Percentiles rank a stretch among this genome's conserved stretches.
These are phyloP conservation scores for Ornithoptera priamus DNA, from an alignment of 2,888 invertebrate species.

Conservation along the genomic window DNA sequence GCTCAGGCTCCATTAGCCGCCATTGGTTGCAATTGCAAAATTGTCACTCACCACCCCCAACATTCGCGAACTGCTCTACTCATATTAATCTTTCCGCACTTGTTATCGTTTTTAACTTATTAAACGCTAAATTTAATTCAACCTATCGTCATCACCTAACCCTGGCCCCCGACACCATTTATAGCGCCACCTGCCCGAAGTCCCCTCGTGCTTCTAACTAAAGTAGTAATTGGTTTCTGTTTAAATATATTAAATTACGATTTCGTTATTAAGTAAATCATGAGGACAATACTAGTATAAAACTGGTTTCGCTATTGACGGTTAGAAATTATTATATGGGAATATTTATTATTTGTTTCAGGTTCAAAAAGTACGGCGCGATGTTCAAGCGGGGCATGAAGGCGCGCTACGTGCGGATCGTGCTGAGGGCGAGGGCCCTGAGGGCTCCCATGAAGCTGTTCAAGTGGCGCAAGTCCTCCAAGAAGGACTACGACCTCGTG, in stretches of 20 bases:
- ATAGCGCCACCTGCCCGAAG: too few species aligned
- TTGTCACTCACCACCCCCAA: background rate
- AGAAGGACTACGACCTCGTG: constrained; percentile 95
- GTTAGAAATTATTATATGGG: too few species aligned
- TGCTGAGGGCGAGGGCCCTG: constrained; percentile 62
- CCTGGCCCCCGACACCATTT: too few species aligned
- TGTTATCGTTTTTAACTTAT: background rate
- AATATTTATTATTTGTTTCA: background rate
- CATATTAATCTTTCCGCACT: background rate
- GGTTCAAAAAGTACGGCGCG: constrained; percentile 33
- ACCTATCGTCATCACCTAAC: too few species aligned
- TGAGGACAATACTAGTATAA: too few species aligned
- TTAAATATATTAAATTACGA: too few species aligned
- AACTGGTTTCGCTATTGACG: too few species aligned
- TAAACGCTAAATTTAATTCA: too few species aligned
- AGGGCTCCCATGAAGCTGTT: constrained; percentile 69
- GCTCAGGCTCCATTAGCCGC: constrained; percentile 15
- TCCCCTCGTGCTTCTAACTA: too few species aligned
- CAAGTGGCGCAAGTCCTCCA: constrained; percentile 86
- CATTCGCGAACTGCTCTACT: background rate
- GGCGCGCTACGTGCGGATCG: constrained; percentile 63
- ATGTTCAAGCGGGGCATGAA: constrained; percentile 68
- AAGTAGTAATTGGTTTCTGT: too few species aligned
- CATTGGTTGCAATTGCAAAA: constrained; percentile 10
- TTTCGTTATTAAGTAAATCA: too few species aligned